Percentiles rank a stretch among this genome's conserved stretches.
phyloP scores from a whole-genome alignment of 2,797 vertebrate genomes.

The Scleropages formosus region DNA sequence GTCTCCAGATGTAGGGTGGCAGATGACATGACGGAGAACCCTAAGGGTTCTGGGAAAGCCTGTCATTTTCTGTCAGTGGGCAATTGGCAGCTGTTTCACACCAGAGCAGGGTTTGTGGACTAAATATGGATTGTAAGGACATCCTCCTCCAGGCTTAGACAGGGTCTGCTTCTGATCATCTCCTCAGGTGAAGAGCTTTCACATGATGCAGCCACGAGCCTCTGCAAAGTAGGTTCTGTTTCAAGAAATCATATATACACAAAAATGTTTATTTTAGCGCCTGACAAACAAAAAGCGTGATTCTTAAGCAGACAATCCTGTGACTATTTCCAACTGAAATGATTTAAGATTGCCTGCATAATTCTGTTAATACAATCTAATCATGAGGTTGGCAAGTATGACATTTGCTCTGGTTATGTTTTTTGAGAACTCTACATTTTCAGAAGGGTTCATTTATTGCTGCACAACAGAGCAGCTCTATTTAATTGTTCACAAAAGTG shows the following conservation, averaged over 20 bases:
- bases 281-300: too few species aligned
- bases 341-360: too few species aligned
- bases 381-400: background rate
- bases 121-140: background rate
- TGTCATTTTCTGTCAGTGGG: conserved; percentile 19
- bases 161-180: background rate
- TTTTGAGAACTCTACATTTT: background rate
- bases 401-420: background rate
- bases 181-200: too few species aligned
- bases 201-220: too few species aligned
- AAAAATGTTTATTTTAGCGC: too few species aligned
- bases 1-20: too few species aligned
- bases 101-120: background rate
- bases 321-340: too few species aligned
- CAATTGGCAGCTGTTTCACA: background rate
- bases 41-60: conserved; percentile 1
- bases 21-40: background rate
- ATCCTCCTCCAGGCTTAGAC: background rate
- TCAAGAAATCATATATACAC: too few species aligned
- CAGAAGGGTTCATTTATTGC: background rate
- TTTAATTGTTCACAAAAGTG: conserved; percentile 19
- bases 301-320: too few species aligned
- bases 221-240: too few species aligned
- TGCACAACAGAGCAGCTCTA: background rate
- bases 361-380: too few species aligned